Base-by-base conservation (phyloP, 1,140 invertebrate species). In the Papilio xuthus region DNA sequence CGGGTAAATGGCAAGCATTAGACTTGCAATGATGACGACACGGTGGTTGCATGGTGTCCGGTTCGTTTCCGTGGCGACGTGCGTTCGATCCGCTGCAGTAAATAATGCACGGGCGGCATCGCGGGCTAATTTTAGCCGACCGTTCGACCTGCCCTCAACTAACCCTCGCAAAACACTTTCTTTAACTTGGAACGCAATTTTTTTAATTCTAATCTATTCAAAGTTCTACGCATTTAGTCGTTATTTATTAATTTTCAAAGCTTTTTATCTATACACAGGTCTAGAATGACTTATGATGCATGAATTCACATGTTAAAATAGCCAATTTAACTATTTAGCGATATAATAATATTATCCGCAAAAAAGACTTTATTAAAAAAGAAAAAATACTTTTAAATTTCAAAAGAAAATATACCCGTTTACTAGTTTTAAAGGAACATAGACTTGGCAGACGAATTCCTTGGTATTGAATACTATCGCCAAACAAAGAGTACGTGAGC, bases 41-140 rank as follows among this genome's bases (percentile, higher is more conserved):
- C 8, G 37, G 7, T 8, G n/a, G 50, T 78, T 78, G 76, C 77
- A 75, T 78, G 74, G 70, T 37, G 75, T 26, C 74, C 63, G 75
- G 73, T 77, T 76, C n/a, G 77, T 76, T 60, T 23, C 42, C 71
- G 71, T 73, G 72, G 77, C 78, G 78, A 81, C 80, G 77, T 20
- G 53, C 76, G 32, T 79, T 81, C 80, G 80, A 79, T 79, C 80
- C 78, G 28, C 69, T 67, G 80, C 80, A 79, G 80, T 81, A 78
- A 79, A 81, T 81, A 74, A 81, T 81, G 78, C 75, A 81, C 73
- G 41, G 37, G 20, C 71, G 23, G 12, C 41, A 73, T 23, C 23
- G 71, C 42, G 41, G n/a, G 37, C 41, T 73, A 73, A 73, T 73
- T 73, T 73, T 73, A 73, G 41, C 78, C 78, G 69, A 80, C 76